Evolutionary conservation across 2,888 invertebrate species (phyloP).

Genomic region (Cerastis rubricosa): DNA sequence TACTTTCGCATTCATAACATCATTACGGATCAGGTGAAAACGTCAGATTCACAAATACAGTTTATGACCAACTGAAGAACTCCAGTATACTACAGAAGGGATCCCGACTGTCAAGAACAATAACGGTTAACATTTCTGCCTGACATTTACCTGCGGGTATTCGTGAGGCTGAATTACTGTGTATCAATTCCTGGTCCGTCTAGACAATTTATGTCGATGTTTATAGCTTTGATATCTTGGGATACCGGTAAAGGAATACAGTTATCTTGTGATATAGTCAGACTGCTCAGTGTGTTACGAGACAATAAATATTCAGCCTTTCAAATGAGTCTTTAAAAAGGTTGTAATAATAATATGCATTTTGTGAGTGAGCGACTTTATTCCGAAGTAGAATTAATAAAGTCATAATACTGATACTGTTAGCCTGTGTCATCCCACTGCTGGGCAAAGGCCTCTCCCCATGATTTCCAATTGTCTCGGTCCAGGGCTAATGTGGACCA

Average conservation of each 20-base stretch:
- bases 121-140: slow-evolving; percentile 20
- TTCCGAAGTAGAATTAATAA: neutral
- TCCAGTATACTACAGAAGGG: neutral
- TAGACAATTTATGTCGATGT: slow-evolving; percentile 22
- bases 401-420: no score
- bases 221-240: slow-evolving; percentile 14
- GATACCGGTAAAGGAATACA: neutral
- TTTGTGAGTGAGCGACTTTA: neutral
- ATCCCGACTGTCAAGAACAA: slow-evolving; percentile 2
- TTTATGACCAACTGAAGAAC: neutral
- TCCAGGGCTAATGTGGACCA: no score
- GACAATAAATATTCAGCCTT: neutral
- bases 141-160: slow-evolving; percentile 20
- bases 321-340: neutral
- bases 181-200: slow-evolving; percentile 16
- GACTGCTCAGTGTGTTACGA: neutral
- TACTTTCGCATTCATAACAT: neutral
- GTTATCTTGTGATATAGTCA: neutral
- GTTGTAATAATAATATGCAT: neutral
- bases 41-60: neutral
- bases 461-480: no score
- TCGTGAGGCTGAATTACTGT: slow-evolving; percentile 25
- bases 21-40: neutral
- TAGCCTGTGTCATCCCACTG: no score
- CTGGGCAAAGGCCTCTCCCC: no score